These are phyloP conservation scores for Pelagia noctiluca DNA, from an alignment of 30 jellyfish, hydroid and myxozoan species.

Conservation along the genomic window DNA sequence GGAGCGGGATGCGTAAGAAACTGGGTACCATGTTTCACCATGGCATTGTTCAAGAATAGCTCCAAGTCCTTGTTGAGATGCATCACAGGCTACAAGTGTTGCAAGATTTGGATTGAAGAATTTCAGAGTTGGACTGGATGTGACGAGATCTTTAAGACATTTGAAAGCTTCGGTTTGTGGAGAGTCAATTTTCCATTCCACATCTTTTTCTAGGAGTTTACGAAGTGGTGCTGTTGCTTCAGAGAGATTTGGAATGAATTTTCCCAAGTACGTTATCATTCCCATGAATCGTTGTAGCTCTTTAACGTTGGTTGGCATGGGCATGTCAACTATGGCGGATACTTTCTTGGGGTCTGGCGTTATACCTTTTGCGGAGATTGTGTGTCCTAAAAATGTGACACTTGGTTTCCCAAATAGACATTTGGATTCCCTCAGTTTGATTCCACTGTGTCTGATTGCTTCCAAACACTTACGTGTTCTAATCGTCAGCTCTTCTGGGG, in stretches of 20 bases:
- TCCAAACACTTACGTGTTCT: constrained; percentile 23
- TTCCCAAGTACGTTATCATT: constrained; percentile 58
- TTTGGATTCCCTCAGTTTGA: constrained; percentile 48
- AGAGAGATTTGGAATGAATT: constrained; percentile 64
- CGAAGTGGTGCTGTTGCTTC: constrained; percentile 78
- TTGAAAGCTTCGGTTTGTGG: constrained; percentile 59
- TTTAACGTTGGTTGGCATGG: constrained; percentile 62
- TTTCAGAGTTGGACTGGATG: constrained; percentile 55
- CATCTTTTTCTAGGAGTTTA: constrained; percentile 52
- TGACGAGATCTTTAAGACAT: constrained; percentile 47
- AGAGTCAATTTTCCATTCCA: constrained; percentile 27
- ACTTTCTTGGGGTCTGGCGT: constrained; percentile 67
- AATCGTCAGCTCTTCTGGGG: constrained; percentile 24
- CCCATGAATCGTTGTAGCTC: constrained; percentile 79
- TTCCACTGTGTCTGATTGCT: constrained; percentile 32
- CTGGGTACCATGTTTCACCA: constrained; percentile 60
- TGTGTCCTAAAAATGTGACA: constrained; percentile 70
- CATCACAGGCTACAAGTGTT: constrained; percentile 69
- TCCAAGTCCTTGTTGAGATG: constrained; percentile 73
- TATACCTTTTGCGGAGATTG: constrained; percentile 66
- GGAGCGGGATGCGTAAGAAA: constrained; percentile 83
- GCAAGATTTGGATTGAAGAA: constrained; percentile 63
- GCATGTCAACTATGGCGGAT: constrained; percentile 71
- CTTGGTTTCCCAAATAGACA: constrained; percentile 44
- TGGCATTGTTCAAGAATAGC: constrained; percentile 81